Percentiles rank a stretch among this genome's conserved stretches.
Conservation (phyloP, 2,113 vertebrate species). For the Vimba vimba region DNA sequence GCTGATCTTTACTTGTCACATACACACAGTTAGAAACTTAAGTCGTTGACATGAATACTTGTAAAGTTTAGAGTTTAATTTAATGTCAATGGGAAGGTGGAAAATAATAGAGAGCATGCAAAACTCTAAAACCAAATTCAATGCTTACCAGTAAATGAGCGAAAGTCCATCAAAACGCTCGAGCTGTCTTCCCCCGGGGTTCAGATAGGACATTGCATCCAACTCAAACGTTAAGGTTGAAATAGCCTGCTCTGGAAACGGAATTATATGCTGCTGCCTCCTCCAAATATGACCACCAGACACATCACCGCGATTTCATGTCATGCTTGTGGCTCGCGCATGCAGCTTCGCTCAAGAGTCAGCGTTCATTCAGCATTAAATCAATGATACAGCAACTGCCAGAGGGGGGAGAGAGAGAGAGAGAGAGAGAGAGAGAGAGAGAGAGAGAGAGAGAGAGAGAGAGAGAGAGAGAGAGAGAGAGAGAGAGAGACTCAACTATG, state of each 20-base stretch:
- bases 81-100: neutral
- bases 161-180: conserved; percentile 86
- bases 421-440: conserved; percentile 2
- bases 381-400: conserved; percentile 46
- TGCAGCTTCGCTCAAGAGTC: conserved; percentile 57
- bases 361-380: conserved; percentile 63
- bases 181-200: conserved; percentile 72
- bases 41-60: neutral
- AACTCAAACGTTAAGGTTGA: conserved; percentile 23
- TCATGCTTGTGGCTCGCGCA: neutral
- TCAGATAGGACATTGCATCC: conserved; percentile 80
- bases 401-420: neutral
- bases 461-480: no score
- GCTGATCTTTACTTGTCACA: neutral
- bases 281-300: conserved; percentile 34
- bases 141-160: conserved; percentile 85
- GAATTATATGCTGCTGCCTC: conserved; percentile 15
- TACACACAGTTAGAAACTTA: neutral
- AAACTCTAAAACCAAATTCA: neutral
- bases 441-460: no score
- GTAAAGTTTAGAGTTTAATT: neutral
- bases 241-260: conserved; percentile 33
- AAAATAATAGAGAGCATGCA: neutral
- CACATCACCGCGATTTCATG: conserved; percentile 31
- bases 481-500: conserved; percentile 27